These are phyloP conservation scores for Rosalia funebris DNA, from an alignment of 2,888 invertebrate species.

Conservation along the genomic window DNA sequence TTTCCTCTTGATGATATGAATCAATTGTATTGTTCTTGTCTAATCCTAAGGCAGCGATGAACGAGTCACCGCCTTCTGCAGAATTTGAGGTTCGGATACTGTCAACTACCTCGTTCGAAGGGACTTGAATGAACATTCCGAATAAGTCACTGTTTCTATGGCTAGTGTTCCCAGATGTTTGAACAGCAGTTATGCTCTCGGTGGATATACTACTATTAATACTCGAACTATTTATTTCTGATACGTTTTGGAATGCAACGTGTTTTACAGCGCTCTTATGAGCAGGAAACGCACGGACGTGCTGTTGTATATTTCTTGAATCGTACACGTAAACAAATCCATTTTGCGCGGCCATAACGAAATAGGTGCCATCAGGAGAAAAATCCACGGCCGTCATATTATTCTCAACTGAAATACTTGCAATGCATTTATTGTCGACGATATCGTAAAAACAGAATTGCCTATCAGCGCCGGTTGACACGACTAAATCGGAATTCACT, in stretches of 20 bases:
- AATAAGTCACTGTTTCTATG: constrained; percentile 43
- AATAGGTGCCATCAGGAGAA: constrained; percentile 61
- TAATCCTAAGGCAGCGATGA: constrained; percentile 53
- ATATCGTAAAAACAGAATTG: constrained; percentile 69
- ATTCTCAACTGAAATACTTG: constrained; percentile 53
- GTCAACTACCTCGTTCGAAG: constrained; percentile 25
- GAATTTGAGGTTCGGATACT: constrained; percentile 23
- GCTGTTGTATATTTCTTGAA: constrained; percentile 66
- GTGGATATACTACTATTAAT: constrained; percentile 27
- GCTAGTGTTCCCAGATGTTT: constrained; percentile 14
- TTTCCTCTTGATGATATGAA: constrained; percentile 29
- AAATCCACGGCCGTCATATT: constrained; percentile 58
- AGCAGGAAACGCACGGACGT: constrained; percentile 65
- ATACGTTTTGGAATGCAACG: constrained; percentile 63
- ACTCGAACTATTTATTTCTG: not conserved
- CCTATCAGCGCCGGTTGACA: constrained; percentile 69
- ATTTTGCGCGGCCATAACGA: constrained; percentile 69
- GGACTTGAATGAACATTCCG: constrained; percentile 35
- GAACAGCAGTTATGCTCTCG: constrained; percentile 6
- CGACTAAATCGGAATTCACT: constrained; percentile 67
- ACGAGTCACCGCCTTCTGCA: constrained; percentile 51
- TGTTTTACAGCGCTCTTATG: constrained; percentile 66
- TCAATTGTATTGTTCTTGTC: constrained; percentile 38
- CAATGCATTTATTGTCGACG: constrained; percentile 60
- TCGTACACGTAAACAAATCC: constrained; percentile 69